Evolutionary conservation across 1,140 invertebrate genomes (phyloP).

Genomic region (Polyergus mexicanus): DNA sequence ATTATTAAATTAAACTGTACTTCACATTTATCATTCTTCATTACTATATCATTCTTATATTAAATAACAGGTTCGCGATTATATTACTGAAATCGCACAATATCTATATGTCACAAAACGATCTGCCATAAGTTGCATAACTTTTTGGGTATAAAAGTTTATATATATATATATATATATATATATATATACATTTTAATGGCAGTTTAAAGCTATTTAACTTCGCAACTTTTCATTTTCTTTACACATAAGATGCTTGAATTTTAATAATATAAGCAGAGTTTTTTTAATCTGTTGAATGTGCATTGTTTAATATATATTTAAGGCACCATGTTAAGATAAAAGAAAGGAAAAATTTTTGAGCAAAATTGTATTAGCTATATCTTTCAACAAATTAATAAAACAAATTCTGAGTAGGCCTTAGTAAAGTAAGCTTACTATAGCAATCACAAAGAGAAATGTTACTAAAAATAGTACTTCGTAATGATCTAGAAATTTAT

Average conservation of each 20-base stretch:
- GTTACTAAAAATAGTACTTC: not conserved
- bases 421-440: not conserved
- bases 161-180: slow-evolving; percentile 64
- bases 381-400: not conserved
- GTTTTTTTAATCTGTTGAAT: slow-evolving; percentile 2
- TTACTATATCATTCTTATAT: slow-evolving; percentile 22
- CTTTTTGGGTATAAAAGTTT: slow-evolving; percentile 54
- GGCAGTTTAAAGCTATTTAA: slow-evolving; percentile 74
- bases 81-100: slow-evolving; percentile 36
- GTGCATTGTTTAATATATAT: not conserved
- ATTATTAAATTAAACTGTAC: slow-evolving; percentile 56
- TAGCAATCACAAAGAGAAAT: not conserved
- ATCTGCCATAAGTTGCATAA: slow-evolving; percentile 59
- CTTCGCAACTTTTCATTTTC: not conserved
- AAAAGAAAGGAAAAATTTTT: slow-evolving; percentile 9
- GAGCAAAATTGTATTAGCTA: slow-evolving; percentile 33
- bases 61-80: slow-evolving; percentile 57
- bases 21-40: not conserved
- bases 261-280: slow-evolving; percentile 25
- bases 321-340: slow-evolving; percentile 31
- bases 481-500: not conserved
- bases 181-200: slow-evolving; percentile 69
- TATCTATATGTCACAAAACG: slow-evolving; percentile 19
- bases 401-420: not conserved
- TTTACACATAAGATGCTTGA: not conserved